Evolutionary conservation across 2,113 vertebrate species (phyloP), one percentile per base, ranked within the genome.

Genomic region (Charadrius vociferus): DNA sequence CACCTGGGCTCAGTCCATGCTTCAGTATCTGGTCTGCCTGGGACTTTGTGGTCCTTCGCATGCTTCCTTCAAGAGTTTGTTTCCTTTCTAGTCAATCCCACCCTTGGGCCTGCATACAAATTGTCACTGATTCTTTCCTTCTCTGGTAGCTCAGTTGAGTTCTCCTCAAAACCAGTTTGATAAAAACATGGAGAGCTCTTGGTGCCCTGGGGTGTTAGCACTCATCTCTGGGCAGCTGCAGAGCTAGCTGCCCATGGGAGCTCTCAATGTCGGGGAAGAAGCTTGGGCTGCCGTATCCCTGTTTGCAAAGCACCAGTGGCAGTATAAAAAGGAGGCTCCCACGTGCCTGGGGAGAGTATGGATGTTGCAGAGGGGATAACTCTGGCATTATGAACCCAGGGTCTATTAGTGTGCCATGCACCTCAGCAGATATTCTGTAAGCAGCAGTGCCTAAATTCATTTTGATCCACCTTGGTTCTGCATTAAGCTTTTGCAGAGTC

Each of bases 401-500:
- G 39, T 85, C 63, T 79, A 6, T 86, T 68, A 72, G 34, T 8
- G 62, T 94, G 66, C 58, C 26, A 2, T 66, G 66, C 22, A n/a
- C 71, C 30, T 88, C 74, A 68, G 41, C 1, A 1, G 58, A 12
- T 82, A 41, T 50, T 95, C 81, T 90, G 39, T 85, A 82, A 93
- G 81, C 62, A 80, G 53, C 27, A 62, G 55, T 50, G 41, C 50
- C 75, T 83, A 59, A 77, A 73, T 79, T 53, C 0, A 45, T 91
- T 95, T 87, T 94, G 24, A 82, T 84, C 36, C 72, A 55, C 50
- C 10, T 85, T 61, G 39, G 43, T 68, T 91, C 56, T 93, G 83
- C 77, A 89, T 94, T 79, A 87, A 89, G 39, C 43, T 95, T 90
- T 77, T 94, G 62, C 66, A 41, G 56, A 87, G 66, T 81, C 34